Conservation (phyloP, 1,140 invertebrate species). For the Asbolus verrucosus region DNA sequence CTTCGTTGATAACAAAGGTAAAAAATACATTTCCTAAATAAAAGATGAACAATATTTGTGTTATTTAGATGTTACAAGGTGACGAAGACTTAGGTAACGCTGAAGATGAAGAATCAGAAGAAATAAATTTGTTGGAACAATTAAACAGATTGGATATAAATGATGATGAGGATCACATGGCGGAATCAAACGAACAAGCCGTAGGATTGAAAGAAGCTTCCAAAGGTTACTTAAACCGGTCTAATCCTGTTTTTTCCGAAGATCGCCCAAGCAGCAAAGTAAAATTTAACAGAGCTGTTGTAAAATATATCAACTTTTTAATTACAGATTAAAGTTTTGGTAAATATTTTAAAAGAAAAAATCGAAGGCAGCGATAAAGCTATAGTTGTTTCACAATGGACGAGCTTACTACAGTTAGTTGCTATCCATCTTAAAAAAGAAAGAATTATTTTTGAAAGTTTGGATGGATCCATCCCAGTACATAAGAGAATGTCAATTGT, state of each 20-base stretch:
- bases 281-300: slow-evolving; percentile 18
- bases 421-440: slow-evolving; percentile 70
- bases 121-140: slow-evolving; percentile 64
- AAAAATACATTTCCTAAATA: slow-evolving; percentile 22
- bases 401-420: slow-evolving; percentile 79
- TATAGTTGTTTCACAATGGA: slow-evolving; percentile 93
- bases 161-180: slow-evolving; percentile 45
- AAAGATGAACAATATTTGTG: not conserved
- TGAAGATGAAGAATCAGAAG: slow-evolving; percentile 54
- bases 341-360: slow-evolving; percentile 70
- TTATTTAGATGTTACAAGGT: slow-evolving; percentile 6
- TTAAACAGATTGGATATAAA: slow-evolving; percentile 62
- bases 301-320: slow-evolving; percentile 17
- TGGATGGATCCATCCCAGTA: slow-evolving; percentile 77
- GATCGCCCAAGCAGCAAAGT: slow-evolving; percentile 74
- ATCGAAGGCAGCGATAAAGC: slow-evolving; percentile 74
- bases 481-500: slow-evolving; percentile 74
- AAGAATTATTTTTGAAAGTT: slow-evolving; percentile 70
- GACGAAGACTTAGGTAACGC: slow-evolving; percentile 28
- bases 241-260: slow-evolving; percentile 78
- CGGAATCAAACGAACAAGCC: slow-evolving; percentile 3
- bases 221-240: slow-evolving; percentile 70
- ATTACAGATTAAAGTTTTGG: slow-evolving; percentile 70
- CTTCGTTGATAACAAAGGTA: slow-evolving; percentile 79
- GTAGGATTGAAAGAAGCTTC: slow-evolving; percentile 64